phyloP scores from a whole-genome alignment of 2,888 invertebrate genomes.

The Ectemnius cavifrons region DNA sequence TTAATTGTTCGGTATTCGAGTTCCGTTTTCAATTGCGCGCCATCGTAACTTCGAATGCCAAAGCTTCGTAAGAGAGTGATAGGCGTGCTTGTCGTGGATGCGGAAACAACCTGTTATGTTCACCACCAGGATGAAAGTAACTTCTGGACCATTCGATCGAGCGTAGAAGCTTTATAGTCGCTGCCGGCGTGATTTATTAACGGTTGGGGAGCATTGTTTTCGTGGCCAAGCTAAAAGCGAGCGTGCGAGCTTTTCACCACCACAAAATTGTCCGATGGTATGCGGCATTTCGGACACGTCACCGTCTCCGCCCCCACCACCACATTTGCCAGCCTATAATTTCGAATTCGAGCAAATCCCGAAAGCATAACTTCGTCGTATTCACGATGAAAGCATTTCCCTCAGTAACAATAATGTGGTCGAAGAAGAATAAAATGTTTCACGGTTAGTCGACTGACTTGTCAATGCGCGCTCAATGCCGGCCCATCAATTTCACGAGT shows the following conservation, averaged over 20 bases:
- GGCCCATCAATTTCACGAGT: too few relatives aligned
- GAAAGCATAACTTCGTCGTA: not conserved
- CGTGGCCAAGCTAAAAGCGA: not conserved
- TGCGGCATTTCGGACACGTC: not conserved
- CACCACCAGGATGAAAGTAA: not conserved
- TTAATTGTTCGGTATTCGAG: too few relatives aligned
- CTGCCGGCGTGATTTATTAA: not conserved
- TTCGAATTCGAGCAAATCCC: not conserved
- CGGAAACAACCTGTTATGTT: slow-evolving; percentile 6
- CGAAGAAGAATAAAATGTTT: too few relatives aligned
- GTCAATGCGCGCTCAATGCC: too few relatives aligned
- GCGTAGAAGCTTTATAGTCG: not conserved
- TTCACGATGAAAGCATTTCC: not conserved
- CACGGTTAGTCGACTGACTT: too few relatives aligned
- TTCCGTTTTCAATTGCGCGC: not conserved
- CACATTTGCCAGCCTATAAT: too few relatives aligned
- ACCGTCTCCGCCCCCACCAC: too few relatives aligned
- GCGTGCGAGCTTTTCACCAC: not conserved
- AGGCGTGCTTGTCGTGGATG: not conserved
- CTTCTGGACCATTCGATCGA: not conserved
- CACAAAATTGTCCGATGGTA: not conserved
- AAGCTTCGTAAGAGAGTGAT: not conserved
- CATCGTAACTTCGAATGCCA: not conserved
- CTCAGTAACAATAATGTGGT: too few relatives aligned
- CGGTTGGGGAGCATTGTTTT: not conserved